phyloP scores from a whole-genome alignment of 2,113 vertebrate genomes.

The Rutilus rutilus region DNA sequence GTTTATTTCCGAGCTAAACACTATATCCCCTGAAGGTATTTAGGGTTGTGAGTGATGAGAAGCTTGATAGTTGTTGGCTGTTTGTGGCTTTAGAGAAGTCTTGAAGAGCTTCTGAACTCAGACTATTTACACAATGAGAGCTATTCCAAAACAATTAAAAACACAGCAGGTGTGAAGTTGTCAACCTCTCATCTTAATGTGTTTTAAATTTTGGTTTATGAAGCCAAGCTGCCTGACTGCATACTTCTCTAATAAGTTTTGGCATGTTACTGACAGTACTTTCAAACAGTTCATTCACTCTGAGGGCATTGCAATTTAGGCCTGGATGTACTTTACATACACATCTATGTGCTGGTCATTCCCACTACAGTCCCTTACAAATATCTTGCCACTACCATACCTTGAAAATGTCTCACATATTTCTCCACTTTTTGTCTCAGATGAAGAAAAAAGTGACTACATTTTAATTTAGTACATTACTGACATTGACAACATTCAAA shows the following conservation, averaged over 20 bases:
- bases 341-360: background rate
- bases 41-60: conserved; percentile 39
- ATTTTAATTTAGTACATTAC: too few species aligned
- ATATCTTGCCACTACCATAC: background rate
- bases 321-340: background rate
- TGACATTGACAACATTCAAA: background rate
- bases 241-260: background rate
- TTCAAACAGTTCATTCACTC: background rate
- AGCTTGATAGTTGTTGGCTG: conserved; percentile 35
- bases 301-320: background rate
- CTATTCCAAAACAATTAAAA: conserved; percentile 27
- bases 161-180: conserved; percentile 40
- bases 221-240: background rate
- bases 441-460: too few species aligned
- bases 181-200: background rate
- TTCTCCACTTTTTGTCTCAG: too few species aligned
- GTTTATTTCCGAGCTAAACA: background rate
- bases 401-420: background rate
- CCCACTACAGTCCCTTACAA: background rate
- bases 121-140: conserved; percentile 30
- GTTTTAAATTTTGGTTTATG: background rate
- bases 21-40: background rate
- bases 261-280: background rate
- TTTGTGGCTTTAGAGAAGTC: conserved; percentile 45
- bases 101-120: conserved; percentile 40